Evolutionary conservation across 1,140 invertebrate species (phyloP).

Genomic region (Brachionus rubens): DNA sequence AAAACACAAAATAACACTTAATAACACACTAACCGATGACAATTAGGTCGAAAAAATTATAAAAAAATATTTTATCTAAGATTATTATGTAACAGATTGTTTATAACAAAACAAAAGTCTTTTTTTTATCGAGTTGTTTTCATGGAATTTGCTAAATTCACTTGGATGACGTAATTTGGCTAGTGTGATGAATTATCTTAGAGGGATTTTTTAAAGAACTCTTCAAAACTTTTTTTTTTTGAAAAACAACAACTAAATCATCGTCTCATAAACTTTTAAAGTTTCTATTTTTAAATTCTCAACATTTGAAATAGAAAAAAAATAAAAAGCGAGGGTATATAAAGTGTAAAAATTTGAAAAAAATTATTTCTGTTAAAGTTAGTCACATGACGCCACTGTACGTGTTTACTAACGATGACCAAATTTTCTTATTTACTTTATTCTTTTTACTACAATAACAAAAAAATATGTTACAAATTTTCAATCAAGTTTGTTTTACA

Average conservation of each 20-base stretch:
- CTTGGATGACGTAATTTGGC: neutral
- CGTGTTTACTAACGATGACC: neutral
- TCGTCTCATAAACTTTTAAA: too few species aligned
- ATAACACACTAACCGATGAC: slow-evolving; percentile 2
- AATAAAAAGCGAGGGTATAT: too few species aligned
- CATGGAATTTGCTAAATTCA: neutral
- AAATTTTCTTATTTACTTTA: too few species aligned
- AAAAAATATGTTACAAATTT: too few species aligned
- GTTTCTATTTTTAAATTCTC: too few species aligned
- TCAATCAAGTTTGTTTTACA: too few species aligned
- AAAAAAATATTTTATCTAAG: neutral
- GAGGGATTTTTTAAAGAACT: neutral
- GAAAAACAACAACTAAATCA: too few species aligned
- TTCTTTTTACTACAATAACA: too few species aligned
- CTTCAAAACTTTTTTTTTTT: too few species aligned
- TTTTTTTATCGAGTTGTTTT: slow-evolving; percentile 28
- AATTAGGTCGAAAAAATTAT: slow-evolving; percentile 14
- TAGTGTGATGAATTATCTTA: neutral
- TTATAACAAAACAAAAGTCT: slow-evolving; percentile 7
- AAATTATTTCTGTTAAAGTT: too few species aligned
- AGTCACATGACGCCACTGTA: slow-evolving; percentile 5
- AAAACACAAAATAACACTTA: slow-evolving; percentile 13
- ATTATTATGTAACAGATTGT: slow-evolving; percentile 30
- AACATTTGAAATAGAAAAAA: too few species aligned
- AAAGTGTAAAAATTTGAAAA: too few species aligned